A percentile compares a stretch with the other conserved stretches of the same genome.
Evolutionary conservation across 2,113 vertebrate genomes (phyloP).

Genomic region (Mystacornis crossleyi): DNA sequence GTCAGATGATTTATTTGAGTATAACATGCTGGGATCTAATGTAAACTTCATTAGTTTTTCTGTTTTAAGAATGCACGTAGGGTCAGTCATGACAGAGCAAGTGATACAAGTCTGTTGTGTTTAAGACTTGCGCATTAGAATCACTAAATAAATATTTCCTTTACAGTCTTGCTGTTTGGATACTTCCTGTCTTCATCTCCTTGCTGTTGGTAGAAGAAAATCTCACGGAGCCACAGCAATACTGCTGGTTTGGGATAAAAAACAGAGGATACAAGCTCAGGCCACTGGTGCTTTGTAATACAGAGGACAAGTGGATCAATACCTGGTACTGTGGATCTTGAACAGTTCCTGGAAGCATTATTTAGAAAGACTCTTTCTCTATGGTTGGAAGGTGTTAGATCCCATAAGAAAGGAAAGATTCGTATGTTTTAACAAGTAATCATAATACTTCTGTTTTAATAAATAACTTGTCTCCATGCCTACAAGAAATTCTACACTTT

Average conservation of each 20-base stretch:
- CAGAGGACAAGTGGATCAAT: neutral
- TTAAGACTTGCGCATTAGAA: neutral
- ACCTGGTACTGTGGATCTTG: neutral
- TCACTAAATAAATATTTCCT: neutral
- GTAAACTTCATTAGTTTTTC: neutral
- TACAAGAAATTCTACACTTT: neutral
- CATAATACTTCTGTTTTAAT: neutral
- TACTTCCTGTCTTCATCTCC: neutral
- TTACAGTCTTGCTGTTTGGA: neutral
- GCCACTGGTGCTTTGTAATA: neutral
- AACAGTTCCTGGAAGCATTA: neutral
- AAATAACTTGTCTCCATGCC: neutral
- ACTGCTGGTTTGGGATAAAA: neutral
- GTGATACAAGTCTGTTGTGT: neutral
- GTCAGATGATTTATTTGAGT: neutral
- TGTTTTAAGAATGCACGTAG: neutral
- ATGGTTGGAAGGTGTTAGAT: neutral
- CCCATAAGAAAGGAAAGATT: neutral
- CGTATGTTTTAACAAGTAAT: neutral
- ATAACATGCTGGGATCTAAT: neutral
- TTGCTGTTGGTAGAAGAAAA: neutral
- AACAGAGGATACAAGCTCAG: neutral
- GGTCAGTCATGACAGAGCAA: neutral
- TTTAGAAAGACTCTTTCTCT: neutral
- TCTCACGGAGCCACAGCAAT: neutral